phyloP scores from a whole-genome alignment of 2,888 invertebrate species.

The Cecidostiba fungosa region DNA sequence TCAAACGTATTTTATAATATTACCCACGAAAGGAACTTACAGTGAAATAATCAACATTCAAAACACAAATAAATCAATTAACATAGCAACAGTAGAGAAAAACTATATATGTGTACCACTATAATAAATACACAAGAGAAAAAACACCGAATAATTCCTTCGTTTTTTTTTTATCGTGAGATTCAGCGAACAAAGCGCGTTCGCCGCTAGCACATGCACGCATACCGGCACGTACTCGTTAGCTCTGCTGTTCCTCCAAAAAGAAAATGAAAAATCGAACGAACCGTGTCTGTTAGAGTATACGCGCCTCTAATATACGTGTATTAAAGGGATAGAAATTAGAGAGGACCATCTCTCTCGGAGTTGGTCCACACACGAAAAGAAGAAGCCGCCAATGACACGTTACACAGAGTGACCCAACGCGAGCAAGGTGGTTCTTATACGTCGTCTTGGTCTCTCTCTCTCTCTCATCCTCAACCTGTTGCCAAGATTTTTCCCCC shows the following conservation, averaged over 20 bases:
- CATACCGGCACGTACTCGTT: constrained; percentile 28
- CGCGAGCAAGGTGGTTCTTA: constrained; percentile 18
- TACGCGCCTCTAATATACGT: neutral
- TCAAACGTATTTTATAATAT: no score
- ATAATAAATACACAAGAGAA: neutral
- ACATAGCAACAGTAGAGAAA: no score
- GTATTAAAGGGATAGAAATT: constrained; percentile 49
- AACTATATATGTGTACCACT: neutral
- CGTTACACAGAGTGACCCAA: neutral
- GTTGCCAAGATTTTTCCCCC: constrained; percentile 52
- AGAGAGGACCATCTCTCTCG: constrained; percentile 17
- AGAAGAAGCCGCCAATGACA: no score
- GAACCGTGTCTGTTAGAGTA: neutral
- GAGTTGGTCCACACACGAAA: neutral
- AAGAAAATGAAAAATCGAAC: neutral
- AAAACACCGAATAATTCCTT: neutral
- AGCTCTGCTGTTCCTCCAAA: constrained; percentile 24
- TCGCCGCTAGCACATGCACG: neutral
- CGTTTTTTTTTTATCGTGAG: neutral
- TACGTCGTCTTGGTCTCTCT: constrained; percentile 37
- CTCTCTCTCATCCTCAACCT: constrained; percentile 48
- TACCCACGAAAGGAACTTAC: neutral
- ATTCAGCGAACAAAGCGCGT: constrained; percentile 43
- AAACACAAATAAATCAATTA: neutral
- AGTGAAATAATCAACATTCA: neutral